phyloP scores from a whole-genome alignment of 2,888 invertebrate species.

The Gari tellinella region DNA sequence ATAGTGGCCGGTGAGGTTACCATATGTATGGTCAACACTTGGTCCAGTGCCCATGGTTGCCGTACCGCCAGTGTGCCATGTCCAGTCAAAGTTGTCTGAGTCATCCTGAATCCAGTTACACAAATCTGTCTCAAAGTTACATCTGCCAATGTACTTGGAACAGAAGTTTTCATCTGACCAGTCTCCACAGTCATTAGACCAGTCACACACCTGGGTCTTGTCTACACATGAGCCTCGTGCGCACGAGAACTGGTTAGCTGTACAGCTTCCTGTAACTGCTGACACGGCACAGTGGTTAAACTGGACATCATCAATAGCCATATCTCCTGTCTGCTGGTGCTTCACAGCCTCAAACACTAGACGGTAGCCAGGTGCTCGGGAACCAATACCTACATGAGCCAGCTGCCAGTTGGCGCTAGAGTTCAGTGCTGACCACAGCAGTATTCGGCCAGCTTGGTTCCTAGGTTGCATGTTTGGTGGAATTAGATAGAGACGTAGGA shows the following conservation, averaged over 20 bases:
- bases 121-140: constrained; percentile 78
- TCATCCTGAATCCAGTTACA: constrained; percentile 79
- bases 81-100: constrained; percentile 80
- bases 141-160: constrained; percentile 68
- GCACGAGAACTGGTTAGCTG: constrained; percentile 75
- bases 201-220: constrained; percentile 74
- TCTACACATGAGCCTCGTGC: constrained; percentile 72
- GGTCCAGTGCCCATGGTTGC: constrained; percentile 77
- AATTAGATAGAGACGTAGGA: constrained; percentile 63
- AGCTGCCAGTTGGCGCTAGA: constrained; percentile 72
- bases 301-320: constrained; percentile 80
- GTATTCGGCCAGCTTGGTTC: constrained; percentile 45
- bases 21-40: constrained; percentile 73
- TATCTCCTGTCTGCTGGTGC: constrained; percentile 61
- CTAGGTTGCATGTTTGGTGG: constrained; percentile 63
- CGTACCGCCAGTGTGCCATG: constrained; percentile 69
- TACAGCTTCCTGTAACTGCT: constrained; percentile 57
- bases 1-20: constrained; percentile 77
- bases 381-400: constrained; percentile 71
- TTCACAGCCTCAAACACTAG: constrained; percentile 76
- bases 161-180: constrained; percentile 77
- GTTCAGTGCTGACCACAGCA: constrained; percentile 72
- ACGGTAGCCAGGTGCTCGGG: constrained; percentile 68
- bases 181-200: constrained; percentile 80
- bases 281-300: constrained; percentile 69